A percentile compares a stretch with the other conserved stretches of the same genome.
These are phyloP conservation scores for Xenopus tropicalis DNA, from an alignment of 2,113 vertebrate genomes.

Conservation along the genomic window DNA sequence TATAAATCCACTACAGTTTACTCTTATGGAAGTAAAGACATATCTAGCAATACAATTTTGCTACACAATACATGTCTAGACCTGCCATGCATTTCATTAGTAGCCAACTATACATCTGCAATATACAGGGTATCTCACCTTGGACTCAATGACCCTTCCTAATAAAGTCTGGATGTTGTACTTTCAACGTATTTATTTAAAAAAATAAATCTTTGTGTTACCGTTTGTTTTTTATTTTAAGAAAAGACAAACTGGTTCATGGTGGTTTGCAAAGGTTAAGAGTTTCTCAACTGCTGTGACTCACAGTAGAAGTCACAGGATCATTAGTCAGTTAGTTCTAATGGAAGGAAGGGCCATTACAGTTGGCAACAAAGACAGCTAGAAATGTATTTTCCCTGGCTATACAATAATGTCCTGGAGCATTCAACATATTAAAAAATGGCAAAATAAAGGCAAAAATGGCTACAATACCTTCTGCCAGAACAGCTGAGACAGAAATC, in stretches of 20 bases:
- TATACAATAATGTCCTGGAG: too few relatives aligned
- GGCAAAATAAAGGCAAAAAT: too few relatives aligned
- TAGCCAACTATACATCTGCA: too few relatives aligned
- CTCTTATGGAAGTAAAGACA: too few relatives aligned
- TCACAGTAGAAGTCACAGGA: slow-evolving; percentile 3
- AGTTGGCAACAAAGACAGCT: too few relatives aligned
- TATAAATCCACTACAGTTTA: too few relatives aligned
- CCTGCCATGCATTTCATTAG: too few relatives aligned
- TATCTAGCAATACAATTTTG: too few relatives aligned
- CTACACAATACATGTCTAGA: too few relatives aligned
- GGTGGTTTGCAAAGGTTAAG: neutral
- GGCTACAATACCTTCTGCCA: neutral
- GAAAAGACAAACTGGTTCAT: neutral
- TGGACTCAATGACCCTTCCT: neutral
- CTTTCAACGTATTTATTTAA: neutral
- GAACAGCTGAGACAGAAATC: neutral
- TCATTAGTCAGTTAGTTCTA: neutral
- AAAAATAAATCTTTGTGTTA: neutral
- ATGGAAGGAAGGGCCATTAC: neutral
- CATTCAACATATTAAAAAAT: too few relatives aligned
- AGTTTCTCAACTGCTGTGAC: neutral
- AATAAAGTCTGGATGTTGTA: too few relatives aligned
- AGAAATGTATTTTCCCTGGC: too few relatives aligned
- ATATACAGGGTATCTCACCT: neutral
- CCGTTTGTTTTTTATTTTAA: neutral